These are phyloP conservation scores for Lepisosteus osseus DNA, from an alignment of 2,113 vertebrate species.

Conservation along the genomic window DNA sequence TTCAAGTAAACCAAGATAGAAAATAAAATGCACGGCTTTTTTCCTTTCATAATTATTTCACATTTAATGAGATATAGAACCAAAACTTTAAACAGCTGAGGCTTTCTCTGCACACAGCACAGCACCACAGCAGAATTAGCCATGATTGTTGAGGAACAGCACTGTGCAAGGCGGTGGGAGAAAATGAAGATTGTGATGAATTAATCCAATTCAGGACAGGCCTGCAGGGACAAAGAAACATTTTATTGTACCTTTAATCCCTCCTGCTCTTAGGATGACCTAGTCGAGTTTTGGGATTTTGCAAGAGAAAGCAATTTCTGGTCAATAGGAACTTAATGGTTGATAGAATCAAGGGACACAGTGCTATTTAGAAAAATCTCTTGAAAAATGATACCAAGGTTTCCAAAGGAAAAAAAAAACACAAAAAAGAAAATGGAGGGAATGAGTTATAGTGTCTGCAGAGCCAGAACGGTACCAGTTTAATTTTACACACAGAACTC, in stretches of 20 bases:
- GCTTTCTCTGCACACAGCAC: no score
- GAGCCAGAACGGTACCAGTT: conserved; percentile 7
- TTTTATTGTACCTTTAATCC: conserved; percentile 44
- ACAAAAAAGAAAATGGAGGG: conserved; percentile 47
- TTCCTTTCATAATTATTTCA: no score
- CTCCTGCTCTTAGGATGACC: conserved; percentile 28
- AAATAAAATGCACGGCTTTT: no score
- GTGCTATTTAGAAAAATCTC: conserved; percentile 51
- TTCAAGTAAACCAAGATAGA: no score
- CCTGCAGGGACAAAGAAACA: conserved; percentile 54
- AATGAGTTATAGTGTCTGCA: conserved; percentile 18
- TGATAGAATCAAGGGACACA: conserved; percentile 33
- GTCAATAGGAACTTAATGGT: conserved; percentile 49
- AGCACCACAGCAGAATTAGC: conserved; percentile 38
- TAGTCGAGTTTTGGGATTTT: conserved; percentile 47
- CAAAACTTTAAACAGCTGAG: no score
- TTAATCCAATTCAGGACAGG: conserved; percentile 60
- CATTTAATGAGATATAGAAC: no score
- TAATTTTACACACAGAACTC: conserved; percentile 6
- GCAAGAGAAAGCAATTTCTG: conserved; percentile 45
- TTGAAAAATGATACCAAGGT: conserved; percentile 45
- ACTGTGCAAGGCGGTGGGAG: conserved; percentile 35
- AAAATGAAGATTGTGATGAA: conserved; percentile 54
- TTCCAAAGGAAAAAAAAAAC: conserved; percentile 33
- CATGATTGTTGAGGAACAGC: conserved; percentile 52